These are phyloP conservation scores for Dromius quadrimaculatus DNA, from an alignment of 2,888 invertebrate genomes.

Conservation along the genomic window DNA sequence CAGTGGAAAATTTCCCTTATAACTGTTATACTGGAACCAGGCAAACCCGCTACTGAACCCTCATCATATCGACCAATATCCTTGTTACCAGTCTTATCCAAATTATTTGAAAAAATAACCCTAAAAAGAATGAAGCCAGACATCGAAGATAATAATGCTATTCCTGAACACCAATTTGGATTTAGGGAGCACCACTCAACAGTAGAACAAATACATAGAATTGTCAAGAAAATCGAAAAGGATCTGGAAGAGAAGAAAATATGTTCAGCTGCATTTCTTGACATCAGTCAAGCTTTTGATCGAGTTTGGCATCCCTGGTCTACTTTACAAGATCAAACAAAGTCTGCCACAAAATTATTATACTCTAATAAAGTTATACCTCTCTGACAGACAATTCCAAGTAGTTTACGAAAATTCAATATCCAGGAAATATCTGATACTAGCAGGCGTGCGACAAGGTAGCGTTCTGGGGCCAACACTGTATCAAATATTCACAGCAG, in stretches of 20 bases:
- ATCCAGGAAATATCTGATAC: constrained; percentile 8
- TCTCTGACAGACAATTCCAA: constrained; percentile 42
- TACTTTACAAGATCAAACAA: constrained; percentile 41
- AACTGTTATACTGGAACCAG: constrained; percentile 52
- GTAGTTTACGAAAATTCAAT: constrained; percentile 26
- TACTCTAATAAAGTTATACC: constrained; percentile 23
- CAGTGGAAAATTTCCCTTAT: constrained; percentile 54
- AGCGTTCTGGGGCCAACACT: constrained; percentile 18
- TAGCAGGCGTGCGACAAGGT: constrained; percentile 5
- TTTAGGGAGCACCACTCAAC: constrained; percentile 51
- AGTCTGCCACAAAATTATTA: constrained; percentile 23
- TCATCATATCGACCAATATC: constrained; percentile 55
- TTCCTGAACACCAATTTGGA: too few relatives aligned
- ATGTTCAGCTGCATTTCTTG: too few relatives aligned
- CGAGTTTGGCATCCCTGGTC: constrained; percentile 49
- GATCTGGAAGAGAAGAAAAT: too few relatives aligned
- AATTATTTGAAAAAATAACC: constrained; percentile 55
- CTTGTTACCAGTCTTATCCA: constrained; percentile 54
- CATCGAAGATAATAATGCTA: constrained; percentile 37
- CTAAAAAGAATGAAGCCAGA: constrained; percentile 40
- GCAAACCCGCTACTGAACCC: constrained; percentile 51
- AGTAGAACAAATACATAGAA: constrained; percentile 53
- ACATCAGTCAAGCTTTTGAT: too few relatives aligned
- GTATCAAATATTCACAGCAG: too few relatives aligned
- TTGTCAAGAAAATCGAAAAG: constrained; percentile 21